These are phyloP conservation scores for Notodonta ziczac DNA, from an alignment of 2,888 invertebrate species.

Conservation along the genomic window DNA sequence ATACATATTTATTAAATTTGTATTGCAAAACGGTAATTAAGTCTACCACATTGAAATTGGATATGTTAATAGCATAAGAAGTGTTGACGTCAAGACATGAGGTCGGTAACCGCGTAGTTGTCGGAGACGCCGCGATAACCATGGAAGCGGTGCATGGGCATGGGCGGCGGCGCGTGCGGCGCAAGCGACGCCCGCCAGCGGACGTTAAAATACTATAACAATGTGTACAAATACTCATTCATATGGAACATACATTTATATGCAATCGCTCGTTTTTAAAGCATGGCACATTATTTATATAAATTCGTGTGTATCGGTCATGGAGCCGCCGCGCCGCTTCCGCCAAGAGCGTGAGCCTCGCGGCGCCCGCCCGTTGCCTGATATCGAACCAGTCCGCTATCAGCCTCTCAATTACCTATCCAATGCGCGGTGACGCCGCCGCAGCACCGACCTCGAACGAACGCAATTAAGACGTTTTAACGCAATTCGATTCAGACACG, in stretches of 20 bases:
- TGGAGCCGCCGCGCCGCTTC: constrained; percentile 5
- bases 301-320: neutral
- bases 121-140: constrained; percentile 61
- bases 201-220: too few relatives aligned
- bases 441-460: constrained; percentile 64
- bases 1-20: constrained; percentile 29
- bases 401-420: constrained; percentile 62
- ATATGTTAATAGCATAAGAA: constrained; percentile 58
- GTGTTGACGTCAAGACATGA: constrained; percentile 55
- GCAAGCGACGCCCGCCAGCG: constrained; percentile 16
- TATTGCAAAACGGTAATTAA: constrained; percentile 51
- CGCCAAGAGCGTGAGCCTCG: constrained; percentile 24
- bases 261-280: neutral
- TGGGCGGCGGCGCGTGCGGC: constrained; percentile 21
- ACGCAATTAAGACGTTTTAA: constrained; percentile 80
- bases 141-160: constrained; percentile 41
- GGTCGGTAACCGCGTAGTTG: constrained; percentile 73
- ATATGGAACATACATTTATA: neutral
- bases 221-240: neutral
- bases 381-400: constrained; percentile 60
- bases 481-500: constrained; percentile 80
- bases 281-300: neutral
- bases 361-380: constrained; percentile 27
- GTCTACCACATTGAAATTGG: constrained; percentile 50
- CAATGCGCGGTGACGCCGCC: constrained; percentile 47